Conservation (phyloP, 2,797 vertebrate species). For the Avahi laniger region DNA sequence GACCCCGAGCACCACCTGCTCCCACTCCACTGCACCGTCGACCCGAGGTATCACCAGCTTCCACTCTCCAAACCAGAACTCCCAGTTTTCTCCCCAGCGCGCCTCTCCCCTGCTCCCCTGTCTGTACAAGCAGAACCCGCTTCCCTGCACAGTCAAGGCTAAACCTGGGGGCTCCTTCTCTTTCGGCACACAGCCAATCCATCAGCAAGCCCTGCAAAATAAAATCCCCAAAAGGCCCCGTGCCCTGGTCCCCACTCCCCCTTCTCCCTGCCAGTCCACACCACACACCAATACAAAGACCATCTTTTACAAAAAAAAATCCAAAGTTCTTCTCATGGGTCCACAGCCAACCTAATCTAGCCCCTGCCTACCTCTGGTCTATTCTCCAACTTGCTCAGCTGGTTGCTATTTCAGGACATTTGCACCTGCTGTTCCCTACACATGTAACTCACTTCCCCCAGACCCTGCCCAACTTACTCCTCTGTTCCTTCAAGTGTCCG, state of each 20-base stretch:
- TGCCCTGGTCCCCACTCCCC: neutral
- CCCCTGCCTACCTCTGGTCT: neutral
- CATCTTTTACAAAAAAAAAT: neutral
- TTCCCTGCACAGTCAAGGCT: too few species aligned
- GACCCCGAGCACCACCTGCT: neutral
- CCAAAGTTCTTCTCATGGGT: neutral
- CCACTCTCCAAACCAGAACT: neutral
- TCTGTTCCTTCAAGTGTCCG: neutral
- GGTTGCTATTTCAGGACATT: neutral
- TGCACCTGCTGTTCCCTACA: neutral
- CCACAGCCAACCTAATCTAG: neutral
- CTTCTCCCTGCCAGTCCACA: too few species aligned
- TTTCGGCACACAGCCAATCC: rapidly evolving
- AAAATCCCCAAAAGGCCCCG: neutral
- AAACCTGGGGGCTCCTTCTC: neutral
- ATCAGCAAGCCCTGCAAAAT: neutral
- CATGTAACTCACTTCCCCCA: neutral
- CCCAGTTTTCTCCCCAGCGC: neutral
- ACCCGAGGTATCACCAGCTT: neutral
- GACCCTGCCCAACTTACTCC: neutral
- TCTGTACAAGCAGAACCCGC: neutral
- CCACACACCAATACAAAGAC: neutral
- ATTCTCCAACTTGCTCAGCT: neutral
- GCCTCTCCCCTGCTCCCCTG: too few species aligned
- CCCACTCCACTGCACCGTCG: neutral